Evolutionary conservation across 2,797 vertebrate genomes (phyloP).

Genomic region (Pteronotus mesoamericanus): DNA sequence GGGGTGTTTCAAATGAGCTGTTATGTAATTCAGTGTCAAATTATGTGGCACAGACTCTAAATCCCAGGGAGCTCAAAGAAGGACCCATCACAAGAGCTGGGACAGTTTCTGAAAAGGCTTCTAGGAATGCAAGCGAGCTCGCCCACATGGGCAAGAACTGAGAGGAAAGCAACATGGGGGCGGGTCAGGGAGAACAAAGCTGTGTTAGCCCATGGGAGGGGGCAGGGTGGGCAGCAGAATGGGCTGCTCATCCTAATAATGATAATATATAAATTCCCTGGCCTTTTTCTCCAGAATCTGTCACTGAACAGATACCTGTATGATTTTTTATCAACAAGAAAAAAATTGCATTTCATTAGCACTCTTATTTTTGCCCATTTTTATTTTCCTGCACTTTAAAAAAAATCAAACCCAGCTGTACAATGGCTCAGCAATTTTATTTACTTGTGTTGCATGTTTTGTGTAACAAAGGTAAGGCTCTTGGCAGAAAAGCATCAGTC

Average conservation of each 20-base stretch:
- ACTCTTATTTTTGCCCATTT: background rate
- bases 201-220: fast-evolving
- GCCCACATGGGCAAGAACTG: fast-evolving
- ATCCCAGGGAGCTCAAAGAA: background rate
- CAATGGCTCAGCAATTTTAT: background rate
- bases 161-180: fast-evolving
- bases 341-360: background rate
- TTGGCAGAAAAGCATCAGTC: background rate
- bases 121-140: background rate
- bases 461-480: background rate
- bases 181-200: background rate
- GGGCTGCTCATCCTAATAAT: background rate
- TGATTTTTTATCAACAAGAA: background rate
- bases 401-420: background rate
- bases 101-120: background rate
- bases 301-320: background rate
- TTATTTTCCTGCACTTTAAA: background rate
- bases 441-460: background rate
- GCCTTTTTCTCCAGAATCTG: background rate
- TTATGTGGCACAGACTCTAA: fast-evolving
- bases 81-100: no score
- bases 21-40: fast-evolving
- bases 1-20: background rate
- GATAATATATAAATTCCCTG: no score
- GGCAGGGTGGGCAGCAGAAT: fast-evolving